Base-by-base conservation (phyloP, 1,140 invertebrate genomes). In the Ladona fulva region DNA sequence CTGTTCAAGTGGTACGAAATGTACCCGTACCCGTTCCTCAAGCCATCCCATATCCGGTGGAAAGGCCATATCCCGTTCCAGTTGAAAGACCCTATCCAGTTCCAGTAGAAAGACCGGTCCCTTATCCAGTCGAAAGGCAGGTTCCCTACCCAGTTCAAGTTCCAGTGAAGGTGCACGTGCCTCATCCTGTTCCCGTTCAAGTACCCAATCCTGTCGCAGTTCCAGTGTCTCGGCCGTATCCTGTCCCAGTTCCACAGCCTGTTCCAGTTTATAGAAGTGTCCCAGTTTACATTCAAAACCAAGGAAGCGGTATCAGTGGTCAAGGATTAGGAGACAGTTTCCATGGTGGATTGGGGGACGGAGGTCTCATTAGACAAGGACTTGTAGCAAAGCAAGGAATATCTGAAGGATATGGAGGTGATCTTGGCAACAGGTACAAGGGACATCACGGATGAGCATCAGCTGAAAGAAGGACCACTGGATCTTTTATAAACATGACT, bases 181-280 rank as follows among this genome's bases (percentile, higher is more conserved):
- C 75, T 44, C 75, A 76, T 44, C 75, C 75, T 29, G 75, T 76
- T 24, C 29, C 75, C 24, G 75, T 76, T 76, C 14, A 24, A 42
- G 75, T 76, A 12, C 24, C 25, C 1, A 76, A 76, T 24, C 75
- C 75, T 19, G 25, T 29, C 16, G 10, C 75, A 24, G 92, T 92
- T 83, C 91, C 92, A 87, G 92, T 93, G 5, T 92, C 91, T 85
- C 91, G 92, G 81, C 91, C 90, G 85, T 90, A 93, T 37, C 93
- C 93, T 82, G 92, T 93, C 82, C 92, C 92, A 24, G 92, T 93
- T 0, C 91, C 92, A 83, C 91, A 92, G 80, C 92, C 92, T 1
- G 93, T 91, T 83, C 92, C 93, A 87, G 92, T 93, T 75, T 73
- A 74, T 74, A 52, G 74, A 22, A 25, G 19, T 52, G 66, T 77